Percentiles rank a stretch among this genome's conserved stretches.
These are phyloP conservation scores for Drosophila leonis DNA, from an alignment of 2,888 invertebrate genomes.

Conservation along the genomic window DNA sequence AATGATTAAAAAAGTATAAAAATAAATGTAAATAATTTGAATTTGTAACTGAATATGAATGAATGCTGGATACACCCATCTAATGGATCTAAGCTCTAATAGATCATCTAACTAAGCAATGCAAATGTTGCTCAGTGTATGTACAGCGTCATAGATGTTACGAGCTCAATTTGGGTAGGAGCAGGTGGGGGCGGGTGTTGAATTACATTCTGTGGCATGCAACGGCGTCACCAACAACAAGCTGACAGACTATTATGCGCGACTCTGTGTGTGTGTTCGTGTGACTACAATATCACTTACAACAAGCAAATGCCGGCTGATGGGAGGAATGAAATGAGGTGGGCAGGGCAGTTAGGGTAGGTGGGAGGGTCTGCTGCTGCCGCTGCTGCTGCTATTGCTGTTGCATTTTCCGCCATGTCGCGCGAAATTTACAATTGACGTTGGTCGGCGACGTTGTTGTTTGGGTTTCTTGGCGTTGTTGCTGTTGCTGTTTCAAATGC, in stretches of 20 bases:
- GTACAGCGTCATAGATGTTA: conserved; percentile 44
- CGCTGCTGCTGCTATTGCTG: conserved; percentile 50
- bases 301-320: conserved; percentile 58
- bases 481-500: conserved; percentile 22
- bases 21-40: not conserved
- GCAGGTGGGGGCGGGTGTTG: conserved; percentile 8
- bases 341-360: not conserved
- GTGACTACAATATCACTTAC: conserved; percentile 76
- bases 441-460: conserved; percentile 54
- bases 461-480: conserved; percentile 14
- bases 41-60: not conserved
- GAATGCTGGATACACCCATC: not conserved
- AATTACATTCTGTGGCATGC: conserved; percentile 60
- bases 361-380: conserved; percentile 10
- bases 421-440: conserved; percentile 76
- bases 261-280: conserved; percentile 35
- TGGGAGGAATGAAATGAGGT: conserved; percentile 9
- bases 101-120: conserved; percentile 21
- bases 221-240: conserved; percentile 29
- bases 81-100: not conserved
- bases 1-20: not conserved
- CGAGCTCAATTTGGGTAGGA: conserved; percentile 22
- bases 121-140: conserved; percentile 46
- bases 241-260: conserved; percentile 6
- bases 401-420: conserved; percentile 73